Conservation (phyloP, 2,888 invertebrate species). For the Odontomyia ornata region DNA sequence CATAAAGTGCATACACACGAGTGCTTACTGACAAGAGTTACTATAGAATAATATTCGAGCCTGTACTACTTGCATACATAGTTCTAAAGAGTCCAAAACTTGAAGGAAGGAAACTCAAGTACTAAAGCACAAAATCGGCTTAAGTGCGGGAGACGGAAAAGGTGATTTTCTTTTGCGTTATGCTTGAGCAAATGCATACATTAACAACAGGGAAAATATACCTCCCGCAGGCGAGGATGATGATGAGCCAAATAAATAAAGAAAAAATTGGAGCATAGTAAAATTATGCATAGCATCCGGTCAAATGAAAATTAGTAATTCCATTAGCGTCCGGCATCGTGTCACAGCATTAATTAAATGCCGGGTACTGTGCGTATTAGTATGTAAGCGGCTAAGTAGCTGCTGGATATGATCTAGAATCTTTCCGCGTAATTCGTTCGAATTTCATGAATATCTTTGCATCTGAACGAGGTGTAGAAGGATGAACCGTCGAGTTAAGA, state of each 20-base stretch:
- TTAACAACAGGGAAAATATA: neutral
- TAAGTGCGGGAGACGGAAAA: neutral
- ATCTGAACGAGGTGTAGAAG: too few relatives aligned
- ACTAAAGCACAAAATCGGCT: neutral
- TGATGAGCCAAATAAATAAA: neutral
- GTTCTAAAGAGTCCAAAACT: neutral
- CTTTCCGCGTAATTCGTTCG: too few relatives aligned
- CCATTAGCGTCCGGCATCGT: constrained; percentile 37
- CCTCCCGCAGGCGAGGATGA: neutral
- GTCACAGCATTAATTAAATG: constrained; percentile 37
- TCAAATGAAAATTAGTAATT: constrained; percentile 34
- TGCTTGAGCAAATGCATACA: constrained; percentile 18
- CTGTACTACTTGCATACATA: neutral
- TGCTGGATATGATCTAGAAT: too few relatives aligned
- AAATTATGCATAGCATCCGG: constrained; percentile 26
- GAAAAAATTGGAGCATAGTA: constrained; percentile 27
- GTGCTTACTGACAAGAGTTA: neutral
- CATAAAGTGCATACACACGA: neutral
- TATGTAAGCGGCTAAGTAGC: neutral
- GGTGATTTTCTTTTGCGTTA: constrained; percentile 7
- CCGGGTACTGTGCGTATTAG: neutral
- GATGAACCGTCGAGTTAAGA: too few relatives aligned
- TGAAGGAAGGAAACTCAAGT: neutral
- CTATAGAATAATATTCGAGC: neutral
- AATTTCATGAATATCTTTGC: too few relatives aligned